phyloP scores from a whole-genome alignment of 2,888 invertebrate genomes.

The Rhamnusium bicolor region DNA sequence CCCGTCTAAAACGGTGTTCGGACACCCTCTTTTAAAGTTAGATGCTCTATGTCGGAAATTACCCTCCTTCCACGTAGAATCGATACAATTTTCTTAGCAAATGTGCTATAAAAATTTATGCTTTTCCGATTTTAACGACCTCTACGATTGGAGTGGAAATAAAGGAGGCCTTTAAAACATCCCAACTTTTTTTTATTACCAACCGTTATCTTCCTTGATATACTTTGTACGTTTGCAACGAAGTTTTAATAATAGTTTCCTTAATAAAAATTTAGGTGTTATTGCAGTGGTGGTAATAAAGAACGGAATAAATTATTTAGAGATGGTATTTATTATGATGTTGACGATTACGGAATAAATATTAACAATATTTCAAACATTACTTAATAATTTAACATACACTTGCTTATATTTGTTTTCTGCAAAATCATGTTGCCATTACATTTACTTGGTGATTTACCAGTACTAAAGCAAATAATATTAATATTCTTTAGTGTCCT shows the following conservation, averaged over 20 bases:
- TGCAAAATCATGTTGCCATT: too few species aligned
- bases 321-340: background rate
- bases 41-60: conserved; percentile 59
- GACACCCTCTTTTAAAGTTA: conserved; percentile 59
- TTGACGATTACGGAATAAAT: background rate
- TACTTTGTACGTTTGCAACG: conserved; percentile 44
- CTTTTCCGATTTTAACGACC: conserved; percentile 63
- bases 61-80: conserved; percentile 59
- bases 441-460: too few species aligned
- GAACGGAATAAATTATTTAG: background rate
- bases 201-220: conserved; percentile 36
- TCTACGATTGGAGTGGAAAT: conserved; percentile 53
- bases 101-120: conserved; percentile 65
- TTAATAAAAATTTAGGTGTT: conserved; percentile 41
- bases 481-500: too few species aligned
- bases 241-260: conserved; percentile 46
- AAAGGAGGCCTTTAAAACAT: conserved; percentile 53
- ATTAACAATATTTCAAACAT: background rate
- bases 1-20: conserved; percentile 41
- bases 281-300: conserved; percentile 13
- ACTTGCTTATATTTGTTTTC: too few species aligned
- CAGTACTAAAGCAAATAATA: too few species aligned
- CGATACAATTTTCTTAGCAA: conserved; percentile 66
- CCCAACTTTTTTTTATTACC: conserved; percentile 38
- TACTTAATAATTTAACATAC: too few species aligned